A percentile compares a stretch with the other conserved stretches of the same genome.
phyloP scores from a whole-genome alignment of 2,797 vertebrate species.

The Sus cebifrons region DNA sequence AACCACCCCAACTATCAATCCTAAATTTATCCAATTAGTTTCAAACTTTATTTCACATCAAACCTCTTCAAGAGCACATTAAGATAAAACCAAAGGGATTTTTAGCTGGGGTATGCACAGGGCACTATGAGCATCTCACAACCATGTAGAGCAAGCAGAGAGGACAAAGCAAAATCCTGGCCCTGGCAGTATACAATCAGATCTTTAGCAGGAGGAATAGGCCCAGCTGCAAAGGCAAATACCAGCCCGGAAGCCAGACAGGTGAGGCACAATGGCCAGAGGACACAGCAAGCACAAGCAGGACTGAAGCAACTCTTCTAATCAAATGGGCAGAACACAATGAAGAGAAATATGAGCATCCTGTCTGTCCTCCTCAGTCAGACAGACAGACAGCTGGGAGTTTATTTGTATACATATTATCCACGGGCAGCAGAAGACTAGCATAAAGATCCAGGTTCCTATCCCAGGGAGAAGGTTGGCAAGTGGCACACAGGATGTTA shows the following conservation, averaged over 20 bases:
- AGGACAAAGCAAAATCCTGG: conserved; percentile 46
- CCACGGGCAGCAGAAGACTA: neutral
- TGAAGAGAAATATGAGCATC: neutral
- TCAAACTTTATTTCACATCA: neutral
- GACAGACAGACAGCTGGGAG: neutral
- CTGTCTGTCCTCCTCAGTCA: neutral
- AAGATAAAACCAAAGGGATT: conserved; percentile 43
- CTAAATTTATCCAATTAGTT: conserved; percentile 44
- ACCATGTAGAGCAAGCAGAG: neutral
- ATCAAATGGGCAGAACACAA: neutral
- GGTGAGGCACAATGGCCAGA: neutral
- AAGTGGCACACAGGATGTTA: neutral
- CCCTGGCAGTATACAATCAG: neutral
- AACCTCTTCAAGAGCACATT: conserved; percentile 7
- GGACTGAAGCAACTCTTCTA: neutral
- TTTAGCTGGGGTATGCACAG: neutral
- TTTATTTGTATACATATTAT: neutral
- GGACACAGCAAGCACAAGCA: neutral
- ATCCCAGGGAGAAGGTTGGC: neutral
- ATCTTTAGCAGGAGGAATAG: conserved; percentile 23
- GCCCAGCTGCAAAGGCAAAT: conserved; percentile 35
- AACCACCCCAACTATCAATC: neutral
- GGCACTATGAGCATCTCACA: neutral
- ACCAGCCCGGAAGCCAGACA: conserved; percentile 9
- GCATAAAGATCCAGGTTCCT: neutral